A percentile compares a stretch with the other conserved stretches of the same genome.
Conservation (phyloP, 2,797 vertebrate genomes). For the Triplophysa bombifrons region DNA sequence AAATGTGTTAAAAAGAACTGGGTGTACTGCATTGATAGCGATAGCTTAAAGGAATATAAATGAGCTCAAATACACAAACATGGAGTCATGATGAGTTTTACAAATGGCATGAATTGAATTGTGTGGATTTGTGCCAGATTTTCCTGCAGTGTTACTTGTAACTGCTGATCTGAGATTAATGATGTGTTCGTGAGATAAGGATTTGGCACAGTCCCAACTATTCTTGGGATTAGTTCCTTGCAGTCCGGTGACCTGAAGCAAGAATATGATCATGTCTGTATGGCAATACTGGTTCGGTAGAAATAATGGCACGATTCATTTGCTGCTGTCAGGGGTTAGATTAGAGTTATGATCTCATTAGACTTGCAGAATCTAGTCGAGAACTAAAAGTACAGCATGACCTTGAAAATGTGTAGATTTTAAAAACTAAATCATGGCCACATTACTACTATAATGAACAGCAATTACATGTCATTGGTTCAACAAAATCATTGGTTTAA, state of each 20-base stretch:
- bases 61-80: neutral
- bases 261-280: neutral
- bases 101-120: neutral
- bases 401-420: neutral
- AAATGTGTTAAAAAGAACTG: neutral
- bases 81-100: neutral
- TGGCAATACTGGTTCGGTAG: neutral
- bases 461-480: neutral
- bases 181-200: neutral
- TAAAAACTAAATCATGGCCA: neutral
- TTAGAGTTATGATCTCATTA: neutral
- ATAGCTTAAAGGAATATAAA: neutral
- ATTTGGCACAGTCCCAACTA: neutral
- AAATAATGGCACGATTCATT: neutral
- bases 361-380: neutral
- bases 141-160: neutral
- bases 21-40: neutral
- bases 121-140: constrained; percentile 1
- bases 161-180: neutral
- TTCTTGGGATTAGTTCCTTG: neutral
- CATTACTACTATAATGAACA: neutral
- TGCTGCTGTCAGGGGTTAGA: neutral
- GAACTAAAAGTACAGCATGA: neutral
- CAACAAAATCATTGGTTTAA: too few relatives aligned
- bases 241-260: neutral